phyloP scores from a whole-genome alignment of 2,113 vertebrate species.

The Noctilio leporinus region DNA sequence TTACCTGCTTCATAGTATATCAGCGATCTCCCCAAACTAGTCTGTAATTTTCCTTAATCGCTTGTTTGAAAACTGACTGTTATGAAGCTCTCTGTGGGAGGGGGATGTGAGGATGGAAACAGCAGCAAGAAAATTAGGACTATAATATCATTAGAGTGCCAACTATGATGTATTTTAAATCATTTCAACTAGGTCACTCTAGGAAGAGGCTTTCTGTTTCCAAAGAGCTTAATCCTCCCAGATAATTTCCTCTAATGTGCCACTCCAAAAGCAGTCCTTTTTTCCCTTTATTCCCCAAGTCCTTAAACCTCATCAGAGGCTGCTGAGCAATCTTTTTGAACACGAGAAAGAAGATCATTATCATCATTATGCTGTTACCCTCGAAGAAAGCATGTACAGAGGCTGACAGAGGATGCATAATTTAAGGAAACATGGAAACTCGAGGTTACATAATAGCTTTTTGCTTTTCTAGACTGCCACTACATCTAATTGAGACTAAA shows the following conservation, averaged over 20 bases:
- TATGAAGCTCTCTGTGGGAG: not conserved
- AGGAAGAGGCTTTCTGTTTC: constrained; percentile 26
- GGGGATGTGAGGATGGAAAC: not conserved
- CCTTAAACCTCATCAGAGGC: constrained; percentile 46
- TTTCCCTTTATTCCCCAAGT: not conserved
- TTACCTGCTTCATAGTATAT: not conserved
- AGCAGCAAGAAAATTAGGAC: not conserved
- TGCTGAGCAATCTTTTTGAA: constrained; percentile 57
- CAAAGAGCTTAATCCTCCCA: constrained; percentile 1
- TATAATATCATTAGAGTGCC: not conserved
- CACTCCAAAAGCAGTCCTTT: constrained; percentile 14
- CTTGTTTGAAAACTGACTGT: not conserved
- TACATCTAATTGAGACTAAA: constrained; percentile 53
- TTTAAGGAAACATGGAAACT: constrained; percentile 57
- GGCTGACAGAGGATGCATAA: constrained; percentile 45
- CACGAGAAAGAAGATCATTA: constrained; percentile 53
- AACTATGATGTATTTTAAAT: constrained; percentile 24
- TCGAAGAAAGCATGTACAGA: constrained; percentile 57
- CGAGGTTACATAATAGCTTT: constrained; percentile 10
- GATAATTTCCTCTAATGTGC: constrained; percentile 60
- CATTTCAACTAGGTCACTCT: constrained; percentile 22
- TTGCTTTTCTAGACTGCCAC: constrained; percentile 24
- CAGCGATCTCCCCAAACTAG: not conserved
- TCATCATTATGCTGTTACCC: constrained; percentile 54
- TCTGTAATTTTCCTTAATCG: not conserved